Evolutionary conservation across 2,888 invertebrate species (phyloP).

Genomic region (Pogonocherus hispidulus): DNA sequence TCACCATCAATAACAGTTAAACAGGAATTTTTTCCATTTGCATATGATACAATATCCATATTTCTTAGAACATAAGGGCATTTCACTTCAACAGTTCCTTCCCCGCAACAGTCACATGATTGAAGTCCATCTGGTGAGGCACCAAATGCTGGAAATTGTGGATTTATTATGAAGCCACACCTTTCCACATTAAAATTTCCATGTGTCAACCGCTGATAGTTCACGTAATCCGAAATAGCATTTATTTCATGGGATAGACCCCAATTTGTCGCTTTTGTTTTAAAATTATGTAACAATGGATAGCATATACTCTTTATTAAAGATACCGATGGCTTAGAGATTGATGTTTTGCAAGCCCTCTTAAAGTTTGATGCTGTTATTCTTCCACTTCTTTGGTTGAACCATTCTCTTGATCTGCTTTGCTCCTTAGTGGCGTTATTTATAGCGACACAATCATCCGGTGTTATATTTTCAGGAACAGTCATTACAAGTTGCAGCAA

Average conservation of each 20-base stretch:
- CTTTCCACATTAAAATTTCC: background rate
- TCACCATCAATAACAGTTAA: background rate
- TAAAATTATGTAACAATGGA: background rate
- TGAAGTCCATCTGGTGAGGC: background rate
- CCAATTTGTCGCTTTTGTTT: background rate
- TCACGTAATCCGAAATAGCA: background rate
- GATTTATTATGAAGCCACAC: background rate
- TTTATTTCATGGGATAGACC: background rate
- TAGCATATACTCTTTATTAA: background rate
- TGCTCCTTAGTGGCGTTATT: conserved; percentile 2
- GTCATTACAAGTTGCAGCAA: too few species aligned
- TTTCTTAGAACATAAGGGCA: background rate
- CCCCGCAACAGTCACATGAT: background rate
- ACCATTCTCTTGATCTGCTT: conserved; percentile 16
- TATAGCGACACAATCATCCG: too few species aligned
- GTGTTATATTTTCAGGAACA: too few species aligned
- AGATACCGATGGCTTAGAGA: background rate
- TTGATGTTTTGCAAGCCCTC: conserved; percentile 8
- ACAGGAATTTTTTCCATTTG: background rate
- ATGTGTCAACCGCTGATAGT: background rate
- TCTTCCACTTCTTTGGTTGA: conserved; percentile 11
- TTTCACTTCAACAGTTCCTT: background rate
- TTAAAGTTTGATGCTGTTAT: conserved; percentile 17
- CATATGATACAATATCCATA: background rate
- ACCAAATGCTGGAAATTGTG: background rate